These are phyloP conservation scores for Corbicula japonica DNA, from an alignment of 2,888 invertebrate genomes.

Conservation along the genomic window DNA sequence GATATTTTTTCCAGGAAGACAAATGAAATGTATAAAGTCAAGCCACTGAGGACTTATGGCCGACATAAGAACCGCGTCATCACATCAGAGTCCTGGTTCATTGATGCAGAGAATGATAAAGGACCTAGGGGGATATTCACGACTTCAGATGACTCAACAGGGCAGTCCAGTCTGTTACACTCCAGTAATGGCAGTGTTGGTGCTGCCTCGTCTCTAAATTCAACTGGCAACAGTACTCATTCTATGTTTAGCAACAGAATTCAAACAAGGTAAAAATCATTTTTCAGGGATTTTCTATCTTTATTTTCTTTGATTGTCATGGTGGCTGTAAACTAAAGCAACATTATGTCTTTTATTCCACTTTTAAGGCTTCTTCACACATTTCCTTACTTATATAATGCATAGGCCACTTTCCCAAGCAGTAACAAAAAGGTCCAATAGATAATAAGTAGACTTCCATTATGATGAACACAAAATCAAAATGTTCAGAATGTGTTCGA, in stretches of 20 bases:
- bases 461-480: too few relatives aligned
- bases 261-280: constrained; percentile 13
- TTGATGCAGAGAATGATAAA: constrained; percentile 64
- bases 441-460: too few relatives aligned
- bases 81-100: constrained; percentile 70
- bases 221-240: constrained; percentile 24
- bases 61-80: constrained; percentile 73
- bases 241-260: neutral
- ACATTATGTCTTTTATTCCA: neutral
- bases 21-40: constrained; percentile 54
- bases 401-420: too few relatives aligned
- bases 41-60: constrained; percentile 73
- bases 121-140: constrained; percentile 62
- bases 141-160: constrained; percentile 62
- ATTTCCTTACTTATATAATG: too few relatives aligned
- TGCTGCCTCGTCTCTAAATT: constrained; percentile 21
- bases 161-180: constrained; percentile 45
- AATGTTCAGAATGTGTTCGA: too few relatives aligned
- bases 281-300: neutral
- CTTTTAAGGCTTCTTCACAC: too few relatives aligned
- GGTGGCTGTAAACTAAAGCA: neutral
- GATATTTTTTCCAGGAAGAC: too few relatives aligned
- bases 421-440: too few relatives aligned
- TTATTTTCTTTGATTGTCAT: neutral
- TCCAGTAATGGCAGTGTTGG: constrained; percentile 51